phyloP scores from a whole-genome alignment of 2,888 invertebrate genomes.

The Bembecia ichneumoniformis region DNA sequence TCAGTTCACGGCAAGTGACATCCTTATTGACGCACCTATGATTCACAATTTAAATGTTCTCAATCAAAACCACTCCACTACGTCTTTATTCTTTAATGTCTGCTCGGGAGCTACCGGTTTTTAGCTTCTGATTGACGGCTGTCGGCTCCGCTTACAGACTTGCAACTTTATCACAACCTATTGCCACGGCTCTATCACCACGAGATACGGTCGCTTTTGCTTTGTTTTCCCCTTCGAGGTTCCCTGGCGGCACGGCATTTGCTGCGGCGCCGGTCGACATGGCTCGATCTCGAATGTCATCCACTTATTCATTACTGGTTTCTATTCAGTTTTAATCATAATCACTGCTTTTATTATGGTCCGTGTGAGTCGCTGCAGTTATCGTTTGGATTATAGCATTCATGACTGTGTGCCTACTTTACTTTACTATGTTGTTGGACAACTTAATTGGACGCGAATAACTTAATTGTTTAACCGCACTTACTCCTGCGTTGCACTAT shows the following conservation, averaged over 20 bases:
- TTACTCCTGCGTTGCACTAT: not conserved
- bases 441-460: not conserved
- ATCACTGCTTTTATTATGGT: conserved; percentile 32
- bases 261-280: conserved; percentile 62
- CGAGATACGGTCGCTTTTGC: conserved; percentile 21
- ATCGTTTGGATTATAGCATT: conserved; percentile 26
- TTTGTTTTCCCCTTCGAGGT: conserved; percentile 6
- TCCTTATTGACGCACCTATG: not conserved
- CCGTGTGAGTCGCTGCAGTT: conserved; percentile 17
- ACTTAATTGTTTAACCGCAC: not conserved
- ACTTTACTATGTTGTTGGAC: not conserved
- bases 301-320: conserved; percentile 65
- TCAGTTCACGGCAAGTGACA: not conserved
- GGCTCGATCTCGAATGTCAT: conserved; percentile 67
- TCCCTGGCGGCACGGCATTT: conserved; percentile 35
- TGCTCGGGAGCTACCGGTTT: conserved; percentile 68
- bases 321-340: conserved; percentile 67
- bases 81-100: conserved; percentile 62
- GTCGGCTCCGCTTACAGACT: conserved; percentile 60
- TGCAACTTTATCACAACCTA: conserved; percentile 26
- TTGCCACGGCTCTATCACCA: conserved; percentile 12
- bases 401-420: conserved; percentile 23
- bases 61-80: conserved; percentile 29
- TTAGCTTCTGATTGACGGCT: conserved; percentile 70
- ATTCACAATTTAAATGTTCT: not conserved